Evolutionary conservation across 2,113 vertebrate species (phyloP), one percentile per base, ranked within the genome.

Genomic region (Nymphicus hollandicus): DNA sequence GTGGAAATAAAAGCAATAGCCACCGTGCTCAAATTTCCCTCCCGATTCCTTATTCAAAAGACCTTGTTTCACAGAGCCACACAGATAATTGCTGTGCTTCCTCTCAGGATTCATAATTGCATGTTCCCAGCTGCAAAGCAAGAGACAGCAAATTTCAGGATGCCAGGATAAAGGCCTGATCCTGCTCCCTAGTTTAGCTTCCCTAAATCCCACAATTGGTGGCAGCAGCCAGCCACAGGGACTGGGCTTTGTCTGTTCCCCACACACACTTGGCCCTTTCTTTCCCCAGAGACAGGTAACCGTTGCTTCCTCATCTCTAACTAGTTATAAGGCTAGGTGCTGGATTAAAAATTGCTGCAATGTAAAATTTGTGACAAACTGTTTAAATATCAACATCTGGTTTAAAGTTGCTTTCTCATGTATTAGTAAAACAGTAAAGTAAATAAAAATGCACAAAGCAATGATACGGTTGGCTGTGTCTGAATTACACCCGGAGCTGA

Each of bases 21-120:
- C n/a, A 87, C 35, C 4, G 2, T 22, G 49, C 85, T 94, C 46
- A 86, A 69, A 84, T 93, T 77, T 84, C 19, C 35, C 77, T 81
- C 56, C 43, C 5, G 4, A 55, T 86, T 86, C 73, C 46, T 56
- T 80, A 70, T 89, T 96, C 89, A 86, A 52, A 93, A 91, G 76
- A 81, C 80, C 56, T 80, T 79, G 55, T 88, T 97, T 84, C 56
- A 86, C 77, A 90, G 74, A 84, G 86, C 39, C 52, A 64, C 71
- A 66, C 29, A 70, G 76, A 85, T 93, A 96, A 95, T 96, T 89
- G 63, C 93, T 84, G 68, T 1, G 1, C 73, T 97, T 95, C 63
- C 81, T 88, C 93, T 93, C 92, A 90, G 89, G 76, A 77, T 84
- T 94, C 16, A 44, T 95, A 96, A 96, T 91, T 96, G 88, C 60